These are phyloP conservation scores for Psephotus haematonotus DNA, from an alignment of 2,113 vertebrate species.

Conservation along the genomic window DNA sequence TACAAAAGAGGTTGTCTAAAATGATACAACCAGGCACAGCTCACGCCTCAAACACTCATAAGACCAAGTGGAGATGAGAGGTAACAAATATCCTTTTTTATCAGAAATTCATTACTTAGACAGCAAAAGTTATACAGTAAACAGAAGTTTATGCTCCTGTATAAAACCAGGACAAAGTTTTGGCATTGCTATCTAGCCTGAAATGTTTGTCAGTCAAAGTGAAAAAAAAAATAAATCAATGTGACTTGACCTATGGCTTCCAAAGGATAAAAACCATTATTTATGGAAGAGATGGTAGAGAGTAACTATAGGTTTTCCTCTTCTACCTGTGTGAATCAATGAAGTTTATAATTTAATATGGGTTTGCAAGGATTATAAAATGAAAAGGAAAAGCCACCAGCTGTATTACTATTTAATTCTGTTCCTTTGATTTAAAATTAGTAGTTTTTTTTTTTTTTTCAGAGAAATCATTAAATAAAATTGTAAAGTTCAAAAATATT, in stretches of 20 bases:
- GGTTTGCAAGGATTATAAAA: background rate
- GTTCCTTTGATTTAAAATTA: background rate
- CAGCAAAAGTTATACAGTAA: background rate
- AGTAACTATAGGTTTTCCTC: background rate
- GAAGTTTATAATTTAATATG: background rate
- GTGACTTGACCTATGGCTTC: background rate
- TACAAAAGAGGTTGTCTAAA: background rate
- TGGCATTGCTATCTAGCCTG: background rate
- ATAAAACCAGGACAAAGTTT: background rate
- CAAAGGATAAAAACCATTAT: background rate
- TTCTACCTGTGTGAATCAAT: slow-evolving; percentile 16
- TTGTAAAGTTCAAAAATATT: background rate
- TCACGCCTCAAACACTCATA: background rate
- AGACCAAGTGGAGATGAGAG: background rate
- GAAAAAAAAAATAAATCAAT: background rate
- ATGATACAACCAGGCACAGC: background rate
- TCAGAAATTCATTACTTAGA: background rate
- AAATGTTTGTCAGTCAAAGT: background rate
- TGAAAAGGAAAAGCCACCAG: background rate
- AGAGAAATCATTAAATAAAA: background rate
- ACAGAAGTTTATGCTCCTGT: background rate
- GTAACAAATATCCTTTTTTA: background rate
- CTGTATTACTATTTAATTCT: background rate
- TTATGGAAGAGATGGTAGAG: background rate
- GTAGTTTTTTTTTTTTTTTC: background rate